These are phyloP conservation scores for Tragelaphus strepsiceros DNA, from an alignment of 2,113 vertebrate genomes.

Conservation along the genomic window DNA sequence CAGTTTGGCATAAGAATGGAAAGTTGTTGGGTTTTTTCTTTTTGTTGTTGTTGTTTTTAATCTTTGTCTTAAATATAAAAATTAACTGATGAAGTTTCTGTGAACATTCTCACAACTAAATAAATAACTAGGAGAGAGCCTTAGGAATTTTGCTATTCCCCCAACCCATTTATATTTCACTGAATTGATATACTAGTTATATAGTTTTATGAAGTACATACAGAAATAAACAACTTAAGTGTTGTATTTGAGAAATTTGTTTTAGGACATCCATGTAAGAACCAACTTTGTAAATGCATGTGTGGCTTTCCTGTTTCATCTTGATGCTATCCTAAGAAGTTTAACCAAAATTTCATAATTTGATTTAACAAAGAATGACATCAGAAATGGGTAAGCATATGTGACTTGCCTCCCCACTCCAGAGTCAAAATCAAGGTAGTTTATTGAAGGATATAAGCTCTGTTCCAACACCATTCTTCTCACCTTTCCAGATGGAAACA, in stretches of 20 bases:
- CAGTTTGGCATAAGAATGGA: not conserved
- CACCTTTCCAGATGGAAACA: not conserved
- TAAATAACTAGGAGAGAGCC: not conserved
- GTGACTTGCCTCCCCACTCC: not conserved
- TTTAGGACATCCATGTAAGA: constrained; percentile 23
- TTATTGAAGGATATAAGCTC: not conserved
- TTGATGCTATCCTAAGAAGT: not conserved
- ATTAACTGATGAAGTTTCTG: not conserved
- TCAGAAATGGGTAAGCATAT: not conserved
- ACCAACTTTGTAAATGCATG: constrained; percentile 5
- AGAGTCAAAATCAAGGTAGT: constrained; percentile 2
- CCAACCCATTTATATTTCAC: not conserved
- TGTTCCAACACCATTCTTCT: not conserved
- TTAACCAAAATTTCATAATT: constrained; percentile 24
- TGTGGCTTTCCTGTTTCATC: constrained; percentile 27
- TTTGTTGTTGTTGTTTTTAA: not conserved
- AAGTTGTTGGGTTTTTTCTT: not conserved
- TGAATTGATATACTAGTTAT: not conserved
- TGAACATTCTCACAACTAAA: constrained; percentile 37
- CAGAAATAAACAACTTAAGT: constrained; percentile 28
- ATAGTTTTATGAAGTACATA: not conserved
- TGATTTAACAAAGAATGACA: constrained; percentile 23
- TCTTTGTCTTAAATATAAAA: not conserved
- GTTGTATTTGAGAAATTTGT: constrained; percentile 40
- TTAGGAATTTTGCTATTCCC: not conserved